Conservation (phyloP, 2,797 vertebrate species). For the Naso thynnoides region DNA sequence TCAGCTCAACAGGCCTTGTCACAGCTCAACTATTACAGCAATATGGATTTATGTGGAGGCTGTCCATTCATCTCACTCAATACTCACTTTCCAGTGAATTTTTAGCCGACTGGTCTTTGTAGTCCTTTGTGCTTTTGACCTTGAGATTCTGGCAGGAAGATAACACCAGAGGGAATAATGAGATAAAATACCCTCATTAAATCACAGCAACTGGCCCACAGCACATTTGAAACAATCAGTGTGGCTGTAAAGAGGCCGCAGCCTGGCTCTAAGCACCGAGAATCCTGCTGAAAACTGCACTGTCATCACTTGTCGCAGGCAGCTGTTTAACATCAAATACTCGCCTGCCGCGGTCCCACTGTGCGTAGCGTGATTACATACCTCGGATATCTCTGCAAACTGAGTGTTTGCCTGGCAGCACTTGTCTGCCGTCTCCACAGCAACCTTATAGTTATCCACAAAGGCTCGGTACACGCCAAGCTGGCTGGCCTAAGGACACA, state of each 20-base stretch:
- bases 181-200: slow-evolving; percentile 41
- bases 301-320: slow-evolving; percentile 67
- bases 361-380: slow-evolving; percentile 76
- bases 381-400: slow-evolving; percentile 99
- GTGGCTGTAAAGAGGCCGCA: slow-evolving; percentile 30
- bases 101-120: slow-evolving; percentile 92
- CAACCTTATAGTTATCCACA: slow-evolving; percentile 99
- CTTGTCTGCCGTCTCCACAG: slow-evolving; percentile 97
- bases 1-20: slow-evolving; percentile 37
- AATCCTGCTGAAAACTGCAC: slow-evolving; percentile 44
- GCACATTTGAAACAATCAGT: slow-evolving; percentile 60
- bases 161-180: slow-evolving; percentile 28
- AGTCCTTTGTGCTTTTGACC: slow-evolving; percentile 93
- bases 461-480: slow-evolving; percentile 98
- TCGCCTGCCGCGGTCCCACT: slow-evolving; percentile 38
- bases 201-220: slow-evolving; percentile 30
- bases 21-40: slow-evolving; percentile 39
- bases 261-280: slow-evolving; percentile 15
- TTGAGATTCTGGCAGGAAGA: slow-evolving; percentile 89
- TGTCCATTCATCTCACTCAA: slow-evolving; percentile 31
- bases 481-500: slow-evolving; percentile 91
- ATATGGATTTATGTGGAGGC: slow-evolving; percentile 46
- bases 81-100: slow-evolving; percentile 96
- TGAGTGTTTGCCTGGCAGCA: slow-evolving; percentile 98
- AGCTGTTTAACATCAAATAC: slow-evolving; percentile 66